Conservation (phyloP, 1,140 invertebrate genomes). For the Drosophila bocqueti region DNA sequence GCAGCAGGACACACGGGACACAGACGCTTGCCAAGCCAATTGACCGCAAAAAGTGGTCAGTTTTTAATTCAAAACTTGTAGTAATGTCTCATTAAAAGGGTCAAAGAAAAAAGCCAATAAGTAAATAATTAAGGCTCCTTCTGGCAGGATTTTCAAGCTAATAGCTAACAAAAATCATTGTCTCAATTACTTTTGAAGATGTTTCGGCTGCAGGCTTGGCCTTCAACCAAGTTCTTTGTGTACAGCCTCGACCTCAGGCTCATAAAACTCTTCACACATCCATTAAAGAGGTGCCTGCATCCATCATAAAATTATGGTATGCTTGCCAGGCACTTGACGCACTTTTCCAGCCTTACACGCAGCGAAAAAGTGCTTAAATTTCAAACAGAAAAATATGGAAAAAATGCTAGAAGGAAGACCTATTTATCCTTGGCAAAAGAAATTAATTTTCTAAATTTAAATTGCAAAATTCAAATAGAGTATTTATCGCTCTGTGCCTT, state of each 20-base stretch:
- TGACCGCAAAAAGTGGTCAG: neutral
- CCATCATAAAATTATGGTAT: constrained; percentile 67
- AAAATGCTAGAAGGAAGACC: neutral
- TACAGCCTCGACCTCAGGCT: neutral
- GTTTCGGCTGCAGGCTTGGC: neutral
- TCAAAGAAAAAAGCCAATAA: accelerated
- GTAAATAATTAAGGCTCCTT: neutral
- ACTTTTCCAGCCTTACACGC: neutral
- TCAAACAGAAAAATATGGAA: neutral
- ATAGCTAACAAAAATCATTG: neutral
- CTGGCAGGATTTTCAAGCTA: neutral
- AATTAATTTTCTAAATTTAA: neutral
- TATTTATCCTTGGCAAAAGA: neutral
- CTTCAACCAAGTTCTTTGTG: neutral
- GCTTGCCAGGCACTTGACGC: constrained; percentile 41
- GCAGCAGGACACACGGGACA: neutral
- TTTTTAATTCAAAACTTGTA: neutral
- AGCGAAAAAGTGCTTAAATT: neutral
- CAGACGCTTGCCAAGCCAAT: neutral
- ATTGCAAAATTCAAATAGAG: neutral
- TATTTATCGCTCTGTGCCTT: neutral
- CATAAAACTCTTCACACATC: constrained; percentile 23
- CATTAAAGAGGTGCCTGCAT: neutral
- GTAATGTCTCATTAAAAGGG: neutral
- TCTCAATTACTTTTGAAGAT: neutral